Evolutionary conservation across 2,113 vertebrate genomes (phyloP), one percentile per base, ranked within the genome.

Genomic region (Oceanodroma tethys): DNA sequence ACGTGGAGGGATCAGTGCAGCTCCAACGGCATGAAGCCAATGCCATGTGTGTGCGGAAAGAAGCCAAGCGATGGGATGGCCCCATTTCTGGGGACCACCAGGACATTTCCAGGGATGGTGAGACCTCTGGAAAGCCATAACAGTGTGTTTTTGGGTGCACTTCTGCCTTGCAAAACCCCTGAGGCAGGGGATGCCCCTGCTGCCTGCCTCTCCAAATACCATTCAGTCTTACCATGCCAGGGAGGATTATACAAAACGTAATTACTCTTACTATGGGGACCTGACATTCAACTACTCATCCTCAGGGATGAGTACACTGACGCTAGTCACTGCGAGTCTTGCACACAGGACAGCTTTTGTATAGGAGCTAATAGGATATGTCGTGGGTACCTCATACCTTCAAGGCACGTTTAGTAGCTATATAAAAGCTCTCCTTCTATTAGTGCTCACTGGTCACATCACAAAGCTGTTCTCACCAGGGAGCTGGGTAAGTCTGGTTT

Each of bases 401-500:
- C 84, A 3, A 63, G 92, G 87, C 90, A 86, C 3, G 7, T 63
- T 78, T 67, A 53, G 91, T 5, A 45, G 71, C 93, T 67, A 25
- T 86, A 96, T 96, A 96, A 96, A 97, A 88, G 63, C 74, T 56
- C 67, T 45, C 27, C 76, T 16, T 3, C 55, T 16, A 3, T 30
- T 9, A 5, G 45, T 15, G 48, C 34, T 47, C 67, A 7, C 58
- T 13, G 80, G 91, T 65, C 93, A 80, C 88, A 58, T 12, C 82
- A 48, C 82, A 7, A 88, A 85, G 43, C 27, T 66, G 40, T 34
- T 76, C 74, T 91, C 80, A 4, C 53, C 82, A 5, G 13, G 85
- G 82, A 96, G 79, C 63, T 47, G 88, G 91, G 96, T 96, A 85
- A 97, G 95, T 95, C 38, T 9, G 10, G 40, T 8, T 53, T 36